These are phyloP conservation scores for Argyrosomus regius DNA, from an alignment of 2,797 vertebrate genomes.

Conservation along the genomic window DNA sequence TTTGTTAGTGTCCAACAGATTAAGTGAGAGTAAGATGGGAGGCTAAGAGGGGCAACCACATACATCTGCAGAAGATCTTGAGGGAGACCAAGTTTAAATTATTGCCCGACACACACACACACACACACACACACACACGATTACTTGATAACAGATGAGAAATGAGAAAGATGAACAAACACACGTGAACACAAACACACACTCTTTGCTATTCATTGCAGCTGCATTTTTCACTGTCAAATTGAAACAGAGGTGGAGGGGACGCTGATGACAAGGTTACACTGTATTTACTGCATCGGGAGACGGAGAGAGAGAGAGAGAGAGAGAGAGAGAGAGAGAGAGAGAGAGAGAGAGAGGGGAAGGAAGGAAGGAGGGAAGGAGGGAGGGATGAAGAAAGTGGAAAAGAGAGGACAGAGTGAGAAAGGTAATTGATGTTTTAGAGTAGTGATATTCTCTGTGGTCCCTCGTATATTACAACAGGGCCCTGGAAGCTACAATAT, in stretches of 20 bases:
- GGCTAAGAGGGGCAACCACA: not conserved
- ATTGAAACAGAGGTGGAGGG: slow-evolving; percentile 60
- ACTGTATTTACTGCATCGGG: slow-evolving; percentile 68
- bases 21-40: not conserved
- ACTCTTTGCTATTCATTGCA: slow-evolving; percentile 42
- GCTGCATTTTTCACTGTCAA: slow-evolving; percentile 69
- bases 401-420: slow-evolving; percentile 10
- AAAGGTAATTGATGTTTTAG: slow-evolving; percentile 76
- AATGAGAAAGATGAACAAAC: slow-evolving; percentile 36
- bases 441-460: slow-evolving; percentile 76
- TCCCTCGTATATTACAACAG: slow-evolving; percentile 76
- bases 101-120: slow-evolving; percentile 9
- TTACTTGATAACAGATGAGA: slow-evolving; percentile 27
- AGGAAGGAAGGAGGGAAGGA: not conserved
- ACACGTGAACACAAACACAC: slow-evolving; percentile 27
- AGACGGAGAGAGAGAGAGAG: slow-evolving; percentile 4
- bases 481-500: slow-evolving; percentile 74
- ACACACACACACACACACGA: not conserved
- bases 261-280: slow-evolving; percentile 71
- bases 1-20: slow-evolving; percentile 23
- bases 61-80: slow-evolving; percentile 32
- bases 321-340: slow-evolving; percentile 4
- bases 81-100: slow-evolving; percentile 37
- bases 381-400: not conserved
- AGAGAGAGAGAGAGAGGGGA: slow-evolving; percentile 9